Evolutionary conservation across 1,140 invertebrate species (phyloP).

Genomic region (Achatina immaculata): DNA sequence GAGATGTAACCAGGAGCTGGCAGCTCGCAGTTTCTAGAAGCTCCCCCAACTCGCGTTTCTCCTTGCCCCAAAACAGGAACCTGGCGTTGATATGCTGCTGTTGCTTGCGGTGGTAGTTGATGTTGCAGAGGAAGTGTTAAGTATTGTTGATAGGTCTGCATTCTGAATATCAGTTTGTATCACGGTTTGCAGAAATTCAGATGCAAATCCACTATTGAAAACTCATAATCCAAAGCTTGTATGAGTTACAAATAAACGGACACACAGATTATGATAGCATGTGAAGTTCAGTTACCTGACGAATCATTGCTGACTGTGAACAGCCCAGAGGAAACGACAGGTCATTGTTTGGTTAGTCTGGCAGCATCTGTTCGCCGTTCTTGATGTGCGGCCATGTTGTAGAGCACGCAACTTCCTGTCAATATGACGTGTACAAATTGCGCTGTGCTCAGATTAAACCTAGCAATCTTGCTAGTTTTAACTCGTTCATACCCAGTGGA

Average conservation of each 20-base stretch:
- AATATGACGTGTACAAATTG: neutral
- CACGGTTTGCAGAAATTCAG: too few relatives aligned
- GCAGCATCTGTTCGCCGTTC: too few relatives aligned
- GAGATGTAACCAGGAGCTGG: neutral
- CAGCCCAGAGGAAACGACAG: too few relatives aligned
- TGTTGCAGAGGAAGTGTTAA: neutral
- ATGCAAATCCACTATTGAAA: too few relatives aligned
- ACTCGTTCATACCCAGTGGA: too few relatives aligned
- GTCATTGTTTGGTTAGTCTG: too few relatives aligned
- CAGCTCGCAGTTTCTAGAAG: neutral
- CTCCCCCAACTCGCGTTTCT: neutral
- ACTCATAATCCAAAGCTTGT: too few relatives aligned
- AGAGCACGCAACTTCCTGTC: neutral
- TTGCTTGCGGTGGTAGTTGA: neutral
- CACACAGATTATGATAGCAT: too few relatives aligned
- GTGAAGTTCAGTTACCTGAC: too few relatives aligned
- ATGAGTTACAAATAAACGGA: too few relatives aligned
- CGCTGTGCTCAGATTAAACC: neutral
- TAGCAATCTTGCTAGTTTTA: too few relatives aligned
- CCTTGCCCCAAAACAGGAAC: neutral
- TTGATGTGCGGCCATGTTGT: slow-evolving; percentile 5
- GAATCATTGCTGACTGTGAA: too few relatives aligned
- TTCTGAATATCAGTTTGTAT: neutral
- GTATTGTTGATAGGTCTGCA: slow-evolving; percentile 3
- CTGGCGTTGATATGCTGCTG: neutral